phyloP scores from a whole-genome alignment of 1,140 invertebrate species.

The Chlorops oryzae region DNA sequence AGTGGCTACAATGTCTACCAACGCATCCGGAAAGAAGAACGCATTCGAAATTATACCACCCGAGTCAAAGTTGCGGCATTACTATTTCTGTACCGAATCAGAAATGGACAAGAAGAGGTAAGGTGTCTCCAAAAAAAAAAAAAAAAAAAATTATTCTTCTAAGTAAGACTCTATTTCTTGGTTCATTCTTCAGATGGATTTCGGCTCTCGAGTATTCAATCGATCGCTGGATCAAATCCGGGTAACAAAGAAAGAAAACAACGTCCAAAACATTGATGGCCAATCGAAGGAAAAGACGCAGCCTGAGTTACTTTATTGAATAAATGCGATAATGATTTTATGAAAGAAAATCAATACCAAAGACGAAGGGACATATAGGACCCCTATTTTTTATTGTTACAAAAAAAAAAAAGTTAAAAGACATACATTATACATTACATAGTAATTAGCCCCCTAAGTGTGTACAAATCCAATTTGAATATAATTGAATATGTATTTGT shows the following conservation, averaged over 20 bases:
- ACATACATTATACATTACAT: too few relatives aligned
- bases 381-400: too few relatives aligned
- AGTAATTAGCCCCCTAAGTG: too few relatives aligned
- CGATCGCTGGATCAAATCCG: constrained; percentile 91
- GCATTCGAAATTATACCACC: constrained; percentile 88
- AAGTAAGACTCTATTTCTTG: background rate
- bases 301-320: constrained; percentile 43
- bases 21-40: constrained; percentile 72
- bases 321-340: too few relatives aligned
- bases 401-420: too few relatives aligned
- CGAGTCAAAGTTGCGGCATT: constrained; percentile 76
- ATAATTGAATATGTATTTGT: too few relatives aligned
- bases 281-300: constrained; percentile 33
- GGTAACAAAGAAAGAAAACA: constrained; percentile 55
- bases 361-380: too few relatives aligned
- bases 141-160: too few relatives aligned
- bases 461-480: too few relatives aligned
- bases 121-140: constrained; percentile 6
- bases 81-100: constrained; percentile 88
- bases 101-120: constrained; percentile 94
- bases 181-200: constrained; percentile 73
- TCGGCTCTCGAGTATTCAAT: constrained; percentile 91
- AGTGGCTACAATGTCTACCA: constrained; percentile 69
- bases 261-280: constrained; percentile 18
- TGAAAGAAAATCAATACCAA: too few relatives aligned